Percentiles rank a stretch among this genome's conserved stretches.
Conservation (phyloP, 1,140 invertebrate species). For the Helicoverpa armigera region DNA sequence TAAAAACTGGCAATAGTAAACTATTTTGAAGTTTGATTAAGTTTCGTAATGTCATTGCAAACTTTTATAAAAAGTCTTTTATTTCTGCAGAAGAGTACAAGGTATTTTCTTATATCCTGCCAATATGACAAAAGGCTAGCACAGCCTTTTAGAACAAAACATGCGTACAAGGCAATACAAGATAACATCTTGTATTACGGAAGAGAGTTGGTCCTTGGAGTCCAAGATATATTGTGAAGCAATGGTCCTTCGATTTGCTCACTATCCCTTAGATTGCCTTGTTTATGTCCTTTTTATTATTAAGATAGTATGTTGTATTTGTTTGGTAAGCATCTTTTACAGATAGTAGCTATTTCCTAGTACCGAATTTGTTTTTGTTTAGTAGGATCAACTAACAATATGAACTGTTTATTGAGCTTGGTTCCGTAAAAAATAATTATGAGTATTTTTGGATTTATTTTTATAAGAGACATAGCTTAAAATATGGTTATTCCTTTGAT, state of each 20-base stretch:
- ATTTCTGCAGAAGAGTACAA: too few relatives aligned
- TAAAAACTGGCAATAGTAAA: neutral
- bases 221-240: constrained; percentile 25
- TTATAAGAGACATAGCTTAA: too few relatives aligned
- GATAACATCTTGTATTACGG: constrained; percentile 29
- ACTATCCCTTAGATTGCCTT: constrained; percentile 26
- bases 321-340: neutral
- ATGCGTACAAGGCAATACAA: constrained; percentile 14
- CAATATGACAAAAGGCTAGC: too few relatives aligned
- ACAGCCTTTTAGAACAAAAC: neutral
- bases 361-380: neutral
- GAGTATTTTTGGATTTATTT: too few relatives aligned
- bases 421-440: too few relatives aligned
- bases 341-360: neutral
- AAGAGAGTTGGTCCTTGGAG: constrained; percentile 36
- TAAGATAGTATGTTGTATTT: neutral
- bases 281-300: constrained; percentile 21
- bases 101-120: too few relatives aligned
- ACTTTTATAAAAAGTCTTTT: too few relatives aligned
- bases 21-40: too few relatives aligned
- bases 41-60: too few relatives aligned
- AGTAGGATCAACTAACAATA: neutral
- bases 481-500: too few relatives aligned
- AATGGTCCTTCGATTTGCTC: constrained; percentile 29
- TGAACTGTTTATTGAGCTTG: too few relatives aligned